Percentiles rank a stretch among this genome's conserved stretches.
Conservation (phyloP, 2,113 vertebrate genomes). For the Parotia lawesii region DNA sequence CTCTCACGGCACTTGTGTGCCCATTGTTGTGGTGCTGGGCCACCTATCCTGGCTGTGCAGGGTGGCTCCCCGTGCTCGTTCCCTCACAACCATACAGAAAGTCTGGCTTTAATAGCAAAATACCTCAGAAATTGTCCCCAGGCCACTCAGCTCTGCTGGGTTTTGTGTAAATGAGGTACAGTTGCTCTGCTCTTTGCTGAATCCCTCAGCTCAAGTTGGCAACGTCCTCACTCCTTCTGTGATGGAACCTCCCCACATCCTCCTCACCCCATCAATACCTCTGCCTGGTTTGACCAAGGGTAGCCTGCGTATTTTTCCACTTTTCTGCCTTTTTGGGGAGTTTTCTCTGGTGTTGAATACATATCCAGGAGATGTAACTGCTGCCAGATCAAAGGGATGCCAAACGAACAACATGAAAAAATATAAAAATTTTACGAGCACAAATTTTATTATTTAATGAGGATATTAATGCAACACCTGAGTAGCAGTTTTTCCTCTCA, state of each 20-base stretch:
- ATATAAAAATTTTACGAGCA: neutral
- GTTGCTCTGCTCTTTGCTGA: neutral
- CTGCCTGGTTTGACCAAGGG: neutral
- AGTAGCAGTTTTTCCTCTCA: neutral
- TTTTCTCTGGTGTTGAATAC: neutral
- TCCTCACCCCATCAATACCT: accelerated
- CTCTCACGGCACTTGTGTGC: neutral
- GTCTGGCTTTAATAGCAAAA: neutral
- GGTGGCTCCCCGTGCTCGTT: accelerated
- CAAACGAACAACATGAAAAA: neutral
- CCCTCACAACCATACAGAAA: neutral
- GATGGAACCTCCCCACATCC: neutral
- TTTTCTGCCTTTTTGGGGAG: neutral
- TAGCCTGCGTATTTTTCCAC: accelerated
- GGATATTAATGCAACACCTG: neutral
- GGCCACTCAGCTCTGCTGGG: neutral
- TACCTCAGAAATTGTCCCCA: neutral
- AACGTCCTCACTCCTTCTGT: neutral
- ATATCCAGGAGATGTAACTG: neutral
- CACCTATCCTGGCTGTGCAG: neutral
- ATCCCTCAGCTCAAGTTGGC: neutral
- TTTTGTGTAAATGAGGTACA: neutral
- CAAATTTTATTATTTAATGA: neutral
- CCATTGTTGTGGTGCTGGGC: neutral
- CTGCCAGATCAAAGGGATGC: neutral